phyloP scores from a whole-genome alignment of 2,797 vertebrate genomes.

The Pelochelys cantorii region DNA sequence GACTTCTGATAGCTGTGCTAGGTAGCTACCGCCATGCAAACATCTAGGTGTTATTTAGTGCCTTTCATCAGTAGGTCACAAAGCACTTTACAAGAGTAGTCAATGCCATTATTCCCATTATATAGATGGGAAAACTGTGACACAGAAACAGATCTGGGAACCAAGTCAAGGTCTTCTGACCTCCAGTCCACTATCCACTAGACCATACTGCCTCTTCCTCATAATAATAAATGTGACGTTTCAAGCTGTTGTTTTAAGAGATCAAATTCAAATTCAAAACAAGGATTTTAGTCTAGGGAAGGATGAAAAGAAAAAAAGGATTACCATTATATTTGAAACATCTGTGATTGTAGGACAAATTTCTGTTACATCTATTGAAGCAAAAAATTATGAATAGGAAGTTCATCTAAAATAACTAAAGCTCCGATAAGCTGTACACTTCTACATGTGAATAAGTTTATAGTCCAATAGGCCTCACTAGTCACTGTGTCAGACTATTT shows the following conservation, averaged over 20 bases:
- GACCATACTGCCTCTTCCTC: too few relatives aligned
- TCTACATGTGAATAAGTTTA: background rate
- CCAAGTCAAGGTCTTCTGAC: too few relatives aligned
- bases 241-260: background rate
- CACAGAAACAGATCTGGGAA: too few relatives aligned
- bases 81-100: too few relatives aligned
- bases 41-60: too few relatives aligned
- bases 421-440: background rate
- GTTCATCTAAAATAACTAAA: background rate
- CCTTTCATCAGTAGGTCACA: too few relatives aligned
- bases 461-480: background rate
- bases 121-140: too few relatives aligned
- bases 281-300: background rate
- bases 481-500: accelerated
- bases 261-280: background rate
- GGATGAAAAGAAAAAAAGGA: background rate
- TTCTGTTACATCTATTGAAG: background rate
- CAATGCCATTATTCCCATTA: too few relatives aligned
- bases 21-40: background rate
- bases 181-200: too few relatives aligned
- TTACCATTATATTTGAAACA: background rate
- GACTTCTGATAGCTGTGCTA: background rate
- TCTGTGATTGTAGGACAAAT: background rate
- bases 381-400: background rate
- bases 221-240: background rate